Percentiles rank a stretch among this genome's conserved stretches.
Conservation (phyloP, 2,888 invertebrate genomes). For the Drosophila tripunctata region DNA sequence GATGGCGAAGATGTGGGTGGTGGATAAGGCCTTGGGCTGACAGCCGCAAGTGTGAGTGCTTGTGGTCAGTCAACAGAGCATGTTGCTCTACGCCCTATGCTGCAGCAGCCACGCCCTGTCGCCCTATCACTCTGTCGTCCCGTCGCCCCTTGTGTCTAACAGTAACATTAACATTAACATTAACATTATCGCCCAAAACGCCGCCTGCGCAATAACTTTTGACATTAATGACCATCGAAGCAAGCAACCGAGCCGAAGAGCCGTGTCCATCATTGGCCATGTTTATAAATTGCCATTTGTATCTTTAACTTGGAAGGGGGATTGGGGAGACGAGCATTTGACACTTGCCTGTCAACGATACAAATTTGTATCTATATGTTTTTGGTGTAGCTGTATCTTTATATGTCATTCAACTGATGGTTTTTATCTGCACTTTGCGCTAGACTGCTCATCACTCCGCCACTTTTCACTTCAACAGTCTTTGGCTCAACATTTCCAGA, state of each 20-base stretch:
- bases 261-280: conserved; percentile 63
- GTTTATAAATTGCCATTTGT: conserved; percentile 77
- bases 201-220: conserved; percentile 79
- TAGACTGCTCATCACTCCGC: conserved; percentile 67
- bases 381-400: conserved; percentile 35
- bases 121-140: conserved; percentile 5
- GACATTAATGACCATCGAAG: conserved; percentile 71
- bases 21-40: conserved; percentile 21
- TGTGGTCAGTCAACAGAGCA: conserved; percentile 67
- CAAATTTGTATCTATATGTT: conserved; percentile 67
- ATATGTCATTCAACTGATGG: conserved; percentile 31
- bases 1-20: conserved; percentile 9
- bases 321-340: conserved; percentile 42
- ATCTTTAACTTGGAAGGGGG: conserved; percentile 34
- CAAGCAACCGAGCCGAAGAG: conserved; percentile 20
- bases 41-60: conserved; percentile 67
- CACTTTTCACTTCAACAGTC: conserved; percentile 61
- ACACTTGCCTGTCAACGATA: conserved; percentile 68
- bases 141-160: no score
- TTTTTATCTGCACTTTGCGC: conserved; percentile 77
- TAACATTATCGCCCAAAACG: conserved; percentile 64
- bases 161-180: conserved; percentile 43
- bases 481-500: conserved; percentile 53
- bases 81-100: conserved; percentile 14
- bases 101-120: conserved; percentile 30